phyloP scores from a whole-genome alignment of 2,888 invertebrate genomes.

The Lasius platythorax region DNA sequence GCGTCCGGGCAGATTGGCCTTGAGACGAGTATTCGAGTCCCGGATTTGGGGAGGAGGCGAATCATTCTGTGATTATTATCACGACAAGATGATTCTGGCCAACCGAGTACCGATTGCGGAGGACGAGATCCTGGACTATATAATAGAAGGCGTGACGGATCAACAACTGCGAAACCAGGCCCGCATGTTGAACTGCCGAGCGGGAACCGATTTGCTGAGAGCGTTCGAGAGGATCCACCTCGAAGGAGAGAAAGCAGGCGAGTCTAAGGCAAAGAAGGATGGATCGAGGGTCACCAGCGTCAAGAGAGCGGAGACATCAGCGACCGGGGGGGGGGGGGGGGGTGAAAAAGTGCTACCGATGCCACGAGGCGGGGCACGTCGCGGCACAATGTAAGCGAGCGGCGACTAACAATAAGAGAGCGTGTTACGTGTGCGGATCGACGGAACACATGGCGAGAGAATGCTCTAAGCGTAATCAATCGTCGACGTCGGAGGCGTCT shows the following conservation, averaged over 20 bases:
- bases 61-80: conserved; percentile 42
- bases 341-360: background rate
- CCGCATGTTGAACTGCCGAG: conserved; percentile 15
- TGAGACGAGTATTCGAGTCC: conserved; percentile 26
- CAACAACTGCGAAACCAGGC: conserved; percentile 33
- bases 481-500: background rate
- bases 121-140: conserved; percentile 1
- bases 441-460: background rate
- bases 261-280: background rate
- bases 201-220: background rate
- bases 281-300: background rate
- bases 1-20: conserved; percentile 15
- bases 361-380: too few species aligned
- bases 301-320: background rate
- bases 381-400: background rate
- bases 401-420: background rate
- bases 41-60: conserved; percentile 22
- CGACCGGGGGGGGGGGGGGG: rapidly evolving
- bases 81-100: conserved; percentile 47
- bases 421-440: background rate
- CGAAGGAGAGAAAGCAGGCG: background rate
- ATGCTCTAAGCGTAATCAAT: background rate
- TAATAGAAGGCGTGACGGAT: conserved; percentile 17
- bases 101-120: conserved; percentile 27
- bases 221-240: conserved; percentile 26